Conservation (phyloP, 2,113 vertebrate species). For the Mionectes macconnelli region DNA sequence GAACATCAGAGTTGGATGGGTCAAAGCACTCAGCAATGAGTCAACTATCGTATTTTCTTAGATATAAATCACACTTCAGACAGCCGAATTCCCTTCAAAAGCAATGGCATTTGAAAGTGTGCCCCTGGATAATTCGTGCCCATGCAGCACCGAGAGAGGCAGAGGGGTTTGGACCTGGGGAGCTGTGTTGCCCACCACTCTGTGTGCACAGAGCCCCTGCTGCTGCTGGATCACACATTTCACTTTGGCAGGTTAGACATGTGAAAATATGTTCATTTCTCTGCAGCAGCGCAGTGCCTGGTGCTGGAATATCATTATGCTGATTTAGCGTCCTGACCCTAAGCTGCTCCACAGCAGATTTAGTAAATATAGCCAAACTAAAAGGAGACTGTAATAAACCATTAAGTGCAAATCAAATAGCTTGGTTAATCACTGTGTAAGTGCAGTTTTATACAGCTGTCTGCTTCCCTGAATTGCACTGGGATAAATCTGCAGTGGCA, state of each 20-base stretch:
- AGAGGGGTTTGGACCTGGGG: neutral
- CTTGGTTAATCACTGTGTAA: conserved; percentile 45
- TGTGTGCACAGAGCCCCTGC: neutral
- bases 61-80: neutral
- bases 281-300: neutral
- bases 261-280: neutral
- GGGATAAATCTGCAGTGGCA: conserved; percentile 20
- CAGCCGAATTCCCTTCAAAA: neutral
- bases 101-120: neutral
- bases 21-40: neutral
- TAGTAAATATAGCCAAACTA: conserved; percentile 45
- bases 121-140: neutral
- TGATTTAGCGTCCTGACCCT: conserved; percentile 40
- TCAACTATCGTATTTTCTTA: neutral
- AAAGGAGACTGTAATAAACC: conserved; percentile 25
- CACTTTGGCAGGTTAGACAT: neutral
- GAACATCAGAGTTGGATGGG: conserved; percentile 10
- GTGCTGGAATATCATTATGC: neutral
- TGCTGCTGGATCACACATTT: neutral
- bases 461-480: neutral
- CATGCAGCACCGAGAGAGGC: neutral
- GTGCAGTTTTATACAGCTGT: conserved; percentile 11
- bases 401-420: conserved; percentile 30
- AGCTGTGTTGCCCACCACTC: neutral
- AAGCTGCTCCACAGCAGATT: neutral